phyloP scores from a whole-genome alignment of 1,140 invertebrate species.

The Coboldia fuscipes region DNA sequence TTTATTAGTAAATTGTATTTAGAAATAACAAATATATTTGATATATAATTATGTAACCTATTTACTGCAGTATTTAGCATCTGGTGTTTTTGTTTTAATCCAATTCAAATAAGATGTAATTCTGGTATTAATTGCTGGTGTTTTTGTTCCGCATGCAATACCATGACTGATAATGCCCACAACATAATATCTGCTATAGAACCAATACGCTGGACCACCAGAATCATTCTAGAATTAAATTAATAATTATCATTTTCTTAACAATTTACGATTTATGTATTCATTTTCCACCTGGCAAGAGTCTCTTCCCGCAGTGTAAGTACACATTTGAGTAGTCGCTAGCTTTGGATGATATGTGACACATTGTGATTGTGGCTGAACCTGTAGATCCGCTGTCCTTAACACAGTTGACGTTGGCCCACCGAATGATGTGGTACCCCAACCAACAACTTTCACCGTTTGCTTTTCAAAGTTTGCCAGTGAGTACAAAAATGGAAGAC shows the following conservation, averaged over 20 bases:
- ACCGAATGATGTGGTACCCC: constrained; percentile 18
- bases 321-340: constrained; percentile 13
- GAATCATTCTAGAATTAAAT: constrained; percentile 17
- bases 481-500: constrained; percentile 9
- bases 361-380: too few relatives aligned
- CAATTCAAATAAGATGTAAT: constrained; percentile 41
- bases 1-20: too few relatives aligned
- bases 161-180: constrained; percentile 43
- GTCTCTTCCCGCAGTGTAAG: constrained; percentile 14
- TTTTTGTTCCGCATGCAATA: constrained; percentile 26
- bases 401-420: constrained; percentile 13
- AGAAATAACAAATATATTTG: too few relatives aligned
- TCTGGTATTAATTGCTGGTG: constrained; percentile 42
- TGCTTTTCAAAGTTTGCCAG: constrained; percentile 7
- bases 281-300: too few relatives aligned
- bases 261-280: too few relatives aligned
- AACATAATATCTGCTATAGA: constrained; percentile 17
- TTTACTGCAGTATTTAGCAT: too few relatives aligned
- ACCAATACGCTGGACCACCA: constrained; percentile 14
- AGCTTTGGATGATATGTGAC: constrained; percentile 4
- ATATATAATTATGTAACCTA: too few relatives aligned
- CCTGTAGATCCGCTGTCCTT: constrained; percentile 14
- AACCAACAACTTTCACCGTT: constrained; percentile 14
- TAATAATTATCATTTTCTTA: too few relatives aligned
- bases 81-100: too few relatives aligned